Evolutionary conservation across 2,888 invertebrate species (phyloP).

Genomic region (Athripsodes cinereus): DNA sequence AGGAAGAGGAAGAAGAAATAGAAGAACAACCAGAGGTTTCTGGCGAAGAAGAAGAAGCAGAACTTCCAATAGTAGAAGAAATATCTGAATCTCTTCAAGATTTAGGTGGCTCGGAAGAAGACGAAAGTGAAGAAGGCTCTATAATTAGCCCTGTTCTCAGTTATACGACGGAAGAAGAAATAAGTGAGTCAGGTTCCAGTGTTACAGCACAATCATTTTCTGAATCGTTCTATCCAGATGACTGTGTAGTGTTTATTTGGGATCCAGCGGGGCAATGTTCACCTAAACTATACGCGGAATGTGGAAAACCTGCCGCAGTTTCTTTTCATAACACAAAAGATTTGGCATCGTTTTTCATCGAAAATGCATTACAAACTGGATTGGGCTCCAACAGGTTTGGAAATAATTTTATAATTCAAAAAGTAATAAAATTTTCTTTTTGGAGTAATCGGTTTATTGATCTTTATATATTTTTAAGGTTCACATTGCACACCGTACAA

Average conservation of each 20-base stretch:
- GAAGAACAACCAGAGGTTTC: not conserved
- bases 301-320: constrained; percentile 7
- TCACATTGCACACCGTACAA: constrained; percentile 4
- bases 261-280: constrained; percentile 14
- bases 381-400: constrained; percentile 11
- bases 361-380: constrained; percentile 4
- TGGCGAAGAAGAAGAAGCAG: not conserved
- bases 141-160: not conserved
- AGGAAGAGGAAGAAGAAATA: not conserved
- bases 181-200: constrained; percentile 4
- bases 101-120: not conserved
- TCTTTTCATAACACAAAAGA: constrained; percentile 7
- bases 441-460: not conserved
- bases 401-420: not conserved
- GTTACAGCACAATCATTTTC: not conserved
- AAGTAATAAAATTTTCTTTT: not conserved
- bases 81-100: not conserved
- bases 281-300: constrained; percentile 5
- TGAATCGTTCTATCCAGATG: constrained; percentile 5
- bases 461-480: constrained; percentile 4
- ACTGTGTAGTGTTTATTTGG: constrained; percentile 16
- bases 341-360: constrained; percentile 9
- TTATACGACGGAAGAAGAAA: constrained; percentile 1
- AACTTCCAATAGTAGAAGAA: not conserved
- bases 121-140: not conserved